Evolutionary conservation across 2,888 invertebrate species (phyloP).

Genomic region (Palloptera scutellata): DNA sequence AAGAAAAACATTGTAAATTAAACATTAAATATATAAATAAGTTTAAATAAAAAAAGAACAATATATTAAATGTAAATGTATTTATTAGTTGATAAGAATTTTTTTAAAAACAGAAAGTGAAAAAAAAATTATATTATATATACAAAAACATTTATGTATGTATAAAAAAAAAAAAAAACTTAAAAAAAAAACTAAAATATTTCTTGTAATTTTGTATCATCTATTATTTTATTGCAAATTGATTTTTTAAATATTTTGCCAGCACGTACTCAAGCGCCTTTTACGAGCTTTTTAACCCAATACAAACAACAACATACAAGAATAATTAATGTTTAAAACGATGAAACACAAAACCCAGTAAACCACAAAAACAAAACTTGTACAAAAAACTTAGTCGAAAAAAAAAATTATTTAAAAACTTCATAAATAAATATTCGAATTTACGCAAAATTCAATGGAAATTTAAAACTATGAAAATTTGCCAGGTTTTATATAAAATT

Average conservation of each 20-base stretch:
- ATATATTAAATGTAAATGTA: constrained; percentile 30
- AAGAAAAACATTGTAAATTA: background rate
- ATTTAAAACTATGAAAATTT: constrained; percentile 6
- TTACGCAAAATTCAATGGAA: constrained; percentile 10
- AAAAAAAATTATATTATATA: constrained; percentile 32
- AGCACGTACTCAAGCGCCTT: constrained; percentile 39
- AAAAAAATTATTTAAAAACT: constrained; percentile 5
- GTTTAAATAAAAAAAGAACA: constrained; percentile 14
- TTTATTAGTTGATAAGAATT: constrained; percentile 27
- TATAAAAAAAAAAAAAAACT: constrained; percentile 27
- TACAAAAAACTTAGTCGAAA: background rate
- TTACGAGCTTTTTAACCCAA: constrained; percentile 41
- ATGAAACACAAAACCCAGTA: constrained; percentile 10
- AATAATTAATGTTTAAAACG: background rate
- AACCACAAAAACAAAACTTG: background rate
- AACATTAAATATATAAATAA: background rate
- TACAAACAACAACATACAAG: constrained; percentile 19
- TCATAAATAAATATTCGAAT: constrained; percentile 5
- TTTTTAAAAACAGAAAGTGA: constrained; percentile 30
- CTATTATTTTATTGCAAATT: constrained; percentile 15
- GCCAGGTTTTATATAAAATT: background rate
- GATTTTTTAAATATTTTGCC: constrained; percentile 12
- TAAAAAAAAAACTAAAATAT: constrained; percentile 15
- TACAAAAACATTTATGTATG: constrained; percentile 5
- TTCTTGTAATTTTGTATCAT: constrained; percentile 13